Percentiles rank a stretch among this genome's conserved stretches.
These are phyloP conservation scores for Drosophila dunni DNA, from an alignment of 1,140 invertebrate species.

Conservation along the genomic window DNA sequence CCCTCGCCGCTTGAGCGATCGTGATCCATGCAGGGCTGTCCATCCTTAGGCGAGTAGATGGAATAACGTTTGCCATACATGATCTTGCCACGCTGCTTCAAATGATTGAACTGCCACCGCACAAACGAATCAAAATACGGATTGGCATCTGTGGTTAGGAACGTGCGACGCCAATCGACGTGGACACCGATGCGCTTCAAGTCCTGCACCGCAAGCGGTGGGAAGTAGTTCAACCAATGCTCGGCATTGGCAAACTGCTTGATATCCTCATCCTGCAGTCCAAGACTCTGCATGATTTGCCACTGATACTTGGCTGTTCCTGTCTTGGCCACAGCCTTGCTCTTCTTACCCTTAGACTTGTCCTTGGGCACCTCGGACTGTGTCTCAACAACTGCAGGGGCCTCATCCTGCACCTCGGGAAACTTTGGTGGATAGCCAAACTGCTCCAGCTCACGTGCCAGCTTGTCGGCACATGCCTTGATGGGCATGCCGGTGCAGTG, in stretches of 20 bases:
- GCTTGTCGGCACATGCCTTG: constrained; percentile 98
- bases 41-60: constrained; percentile 98
- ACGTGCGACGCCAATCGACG: constrained; percentile 98
- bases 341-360: constrained; percentile 99
- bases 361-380: constrained; percentile 91
- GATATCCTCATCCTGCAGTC: constrained; percentile 96
- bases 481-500: constrained; percentile 99
- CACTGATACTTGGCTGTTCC: constrained; percentile 97
- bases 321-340: constrained; percentile 98
- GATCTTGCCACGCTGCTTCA: constrained; percentile 95
- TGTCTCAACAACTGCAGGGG: constrained; percentile 83
- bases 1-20: constrained; percentile 98
- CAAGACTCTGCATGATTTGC: constrained; percentile 99
- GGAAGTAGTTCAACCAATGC: constrained; percentile 99
- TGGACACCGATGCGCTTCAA: constrained; percentile 95
- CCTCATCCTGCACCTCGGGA: constrained; percentile 88
- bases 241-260: constrained; percentile 95
- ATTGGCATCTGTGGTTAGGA: constrained; percentile 99
- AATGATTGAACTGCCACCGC: constrained; percentile 96
- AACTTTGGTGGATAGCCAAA: constrained; percentile 98
- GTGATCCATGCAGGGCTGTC: constrained; percentile 99
- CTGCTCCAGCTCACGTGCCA: constrained; percentile 96
- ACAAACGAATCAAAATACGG: constrained; percentile 99
- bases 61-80: constrained; percentile 99
- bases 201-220: constrained; percentile 94